These are phyloP conservation scores for Drosophila meridionalis DNA, from an alignment of 2,888 invertebrate species.

Conservation along the genomic window DNA sequence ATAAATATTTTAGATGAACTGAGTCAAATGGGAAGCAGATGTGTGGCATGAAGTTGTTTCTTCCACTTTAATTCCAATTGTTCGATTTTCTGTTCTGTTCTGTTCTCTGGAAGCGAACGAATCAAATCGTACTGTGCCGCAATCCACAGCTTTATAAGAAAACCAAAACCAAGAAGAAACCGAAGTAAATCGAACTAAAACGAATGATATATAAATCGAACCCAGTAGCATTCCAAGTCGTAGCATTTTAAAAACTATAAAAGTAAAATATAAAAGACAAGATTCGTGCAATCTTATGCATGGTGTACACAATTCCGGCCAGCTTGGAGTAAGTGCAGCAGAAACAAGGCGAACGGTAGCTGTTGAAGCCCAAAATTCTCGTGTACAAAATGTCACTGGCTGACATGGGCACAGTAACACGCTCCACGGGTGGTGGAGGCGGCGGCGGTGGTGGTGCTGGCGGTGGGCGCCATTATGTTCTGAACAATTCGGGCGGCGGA, in stretches of 20 bases:
- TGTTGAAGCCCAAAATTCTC: slow-evolving; percentile 67
- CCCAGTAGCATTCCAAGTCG: slow-evolving; percentile 69
- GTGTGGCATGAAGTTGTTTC: slow-evolving; percentile 48
- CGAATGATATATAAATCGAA: slow-evolving; percentile 33
- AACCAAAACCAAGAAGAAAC: slow-evolving; percentile 6
- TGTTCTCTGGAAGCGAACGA: slow-evolving; percentile 43
- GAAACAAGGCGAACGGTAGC: slow-evolving; percentile 12
- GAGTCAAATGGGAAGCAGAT: slow-evolving; percentile 70
- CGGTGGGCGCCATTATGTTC: slow-evolving; percentile 55
- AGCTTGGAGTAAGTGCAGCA: slow-evolving; percentile 37
- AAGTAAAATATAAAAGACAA: slow-evolving; percentile 28
- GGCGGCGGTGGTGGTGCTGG: slow-evolving; percentile 58
- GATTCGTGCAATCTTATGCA: slow-evolving; percentile 47
- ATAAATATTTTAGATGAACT: slow-evolving; percentile 29
- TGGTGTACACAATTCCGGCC: slow-evolving; percentile 15
- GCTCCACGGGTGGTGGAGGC: slow-evolving; percentile 62
- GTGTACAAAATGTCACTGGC: slow-evolving; percentile 84
- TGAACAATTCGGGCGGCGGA: slow-evolving; percentile 61
- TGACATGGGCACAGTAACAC: slow-evolving; percentile 83
- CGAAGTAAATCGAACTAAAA: slow-evolving; percentile 29
- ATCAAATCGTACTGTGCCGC: slow-evolving; percentile 49
- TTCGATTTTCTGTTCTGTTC: slow-evolving; percentile 33
- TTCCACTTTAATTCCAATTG: slow-evolving; percentile 49
- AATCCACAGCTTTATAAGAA: slow-evolving; percentile 36
- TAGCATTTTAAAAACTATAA: slow-evolving; percentile 54